Base-by-base conservation (phyloP, 2,113 vertebrate genomes). In the Lampris megalopsis region DNA sequence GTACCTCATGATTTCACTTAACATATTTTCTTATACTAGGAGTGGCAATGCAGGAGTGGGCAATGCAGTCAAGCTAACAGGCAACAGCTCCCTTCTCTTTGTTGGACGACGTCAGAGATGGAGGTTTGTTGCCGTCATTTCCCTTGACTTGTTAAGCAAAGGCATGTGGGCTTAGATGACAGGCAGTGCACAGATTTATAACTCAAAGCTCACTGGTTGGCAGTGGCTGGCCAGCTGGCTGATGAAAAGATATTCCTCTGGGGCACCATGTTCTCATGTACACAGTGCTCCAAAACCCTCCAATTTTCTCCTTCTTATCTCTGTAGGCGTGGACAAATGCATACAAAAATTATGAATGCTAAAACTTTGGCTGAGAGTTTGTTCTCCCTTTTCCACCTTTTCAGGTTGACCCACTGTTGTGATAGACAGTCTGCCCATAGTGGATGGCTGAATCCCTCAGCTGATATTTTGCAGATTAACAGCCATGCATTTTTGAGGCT, bases 171-270 rank as follows among this genome's bases (percentile, higher is more conserved):
- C 61, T 82, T 59, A 89, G 73, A 83, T 89, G 87, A 63, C 85
- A 85, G 66, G 63, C 73, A 68, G 48, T 66, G 68, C 83, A 89
- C 80, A 88, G 65, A 78, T 37, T 65, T 53, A 59, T 57, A 68
- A 74, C 75, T 86, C 73, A 82, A 72, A 77, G 76, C 77, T 86
- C 69, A 88, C 69, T 62, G 81, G 71, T 50, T 47, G 42, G 62
- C 62, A 10, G 45, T 64, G 35, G 10, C 67, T 11, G 42, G 68
- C 73, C 61, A 58, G 83, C 68, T 77, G 73, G 73, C 80, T 89
- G 83, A 88, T 88, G 71, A 79, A 88, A 85, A 77, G 73, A 81
- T 53, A 45, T 81, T 65, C 79, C 67, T n/a, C 50, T 13, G 24
- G 6, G n/a, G 56, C 56, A 7, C 37, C 4, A 37, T 53, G 9